A percentile compares a stretch with the other conserved stretches of the same genome.
Conservation (phyloP, 1,140 invertebrate genomes). For the Drosophila albomicans region DNA sequence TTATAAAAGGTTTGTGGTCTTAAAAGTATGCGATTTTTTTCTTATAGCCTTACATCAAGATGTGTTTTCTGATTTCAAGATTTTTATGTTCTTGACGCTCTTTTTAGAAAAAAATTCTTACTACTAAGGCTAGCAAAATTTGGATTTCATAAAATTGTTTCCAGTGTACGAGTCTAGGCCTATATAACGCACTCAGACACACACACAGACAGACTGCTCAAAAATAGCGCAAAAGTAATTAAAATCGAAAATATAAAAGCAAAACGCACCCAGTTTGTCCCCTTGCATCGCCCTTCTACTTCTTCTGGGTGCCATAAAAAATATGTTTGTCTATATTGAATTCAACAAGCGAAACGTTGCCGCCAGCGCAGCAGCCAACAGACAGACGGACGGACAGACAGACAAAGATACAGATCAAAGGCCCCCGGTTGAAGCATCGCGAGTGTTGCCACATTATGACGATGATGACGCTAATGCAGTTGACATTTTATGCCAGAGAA, state of each 20-base stretch:
- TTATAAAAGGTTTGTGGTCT: too few relatives aligned
- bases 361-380: constrained; percentile 41
- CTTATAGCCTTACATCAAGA: too few relatives aligned
- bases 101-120: too few relatives aligned
- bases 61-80: too few relatives aligned
- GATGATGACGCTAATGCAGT: constrained; percentile 79
- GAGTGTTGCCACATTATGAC: constrained; percentile 70
- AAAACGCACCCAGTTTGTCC: constrained; percentile 43
- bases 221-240: constrained; percentile 83
- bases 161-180: background rate
- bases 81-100: too few relatives aligned
- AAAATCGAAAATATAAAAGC: constrained; percentile 76
- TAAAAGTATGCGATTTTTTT: too few relatives aligned
- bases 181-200: constrained; percentile 47
- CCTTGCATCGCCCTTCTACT: background rate
- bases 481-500: constrained; percentile 72
- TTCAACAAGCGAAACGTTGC: constrained; percentile 71
- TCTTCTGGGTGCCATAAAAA: constrained; percentile 49
- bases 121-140: too few relatives aligned
- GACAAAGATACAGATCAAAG: background rate
- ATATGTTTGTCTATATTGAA: constrained; percentile 66
- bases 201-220: constrained; percentile 68
- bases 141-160: too few relatives aligned
- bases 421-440: constrained; percentile 38
- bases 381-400: constrained; percentile 60